Base-by-base conservation (phyloP, 1,140 invertebrate genomes). In the Aphis gossypii region DNA sequence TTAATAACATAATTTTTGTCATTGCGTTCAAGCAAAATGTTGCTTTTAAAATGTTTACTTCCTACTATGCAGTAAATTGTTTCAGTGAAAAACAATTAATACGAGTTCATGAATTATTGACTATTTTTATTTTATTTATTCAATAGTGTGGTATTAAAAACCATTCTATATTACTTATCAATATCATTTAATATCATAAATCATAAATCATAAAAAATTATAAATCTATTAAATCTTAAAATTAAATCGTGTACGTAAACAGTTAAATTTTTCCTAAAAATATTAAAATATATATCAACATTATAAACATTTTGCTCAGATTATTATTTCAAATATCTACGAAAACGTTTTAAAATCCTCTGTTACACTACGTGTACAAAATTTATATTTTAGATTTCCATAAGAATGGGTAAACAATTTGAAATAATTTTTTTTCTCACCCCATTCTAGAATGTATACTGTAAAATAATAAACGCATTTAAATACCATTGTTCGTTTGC, bases 381-480 rank as follows among this genome's bases (percentile, higher is more conserved):
- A 44, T 87, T 30, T 11, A 14, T 87, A 46, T 87, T 87, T 87
- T n/a, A 3, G 11, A n/a, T 30, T 46, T 30, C 44, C 5, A 46
- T 1, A 46, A 35, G n/a, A 30, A 11, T 44, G 5, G 4, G 6
- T n/a, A 87, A 87, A 88, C 35, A 88, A 8, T 51, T 88, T 89
- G 18, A 54, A 54, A 30, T 48, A 54, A 54, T 38, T 54, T 38
- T 48, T 35, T 89, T 89, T 89, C 35, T 56, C 48, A 35, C 35
- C 48, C 35, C 8, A 23, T 54, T 35, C 7, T 11, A 23, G 1
- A 41, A 89, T 7, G n/a, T 56, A 89, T 35, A 89, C 35, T 41
- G 88, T 38, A 35, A 88, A 89, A 89, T 89, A 89, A 89, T 89
- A 56, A 89, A 89, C 88, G 88, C 35, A 23, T 76, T 76, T 91